Evolutionary conservation across 2,113 vertebrate genomes (phyloP), one percentile per base, ranked within the genome.

Genomic region (Platanista minor): DNA sequence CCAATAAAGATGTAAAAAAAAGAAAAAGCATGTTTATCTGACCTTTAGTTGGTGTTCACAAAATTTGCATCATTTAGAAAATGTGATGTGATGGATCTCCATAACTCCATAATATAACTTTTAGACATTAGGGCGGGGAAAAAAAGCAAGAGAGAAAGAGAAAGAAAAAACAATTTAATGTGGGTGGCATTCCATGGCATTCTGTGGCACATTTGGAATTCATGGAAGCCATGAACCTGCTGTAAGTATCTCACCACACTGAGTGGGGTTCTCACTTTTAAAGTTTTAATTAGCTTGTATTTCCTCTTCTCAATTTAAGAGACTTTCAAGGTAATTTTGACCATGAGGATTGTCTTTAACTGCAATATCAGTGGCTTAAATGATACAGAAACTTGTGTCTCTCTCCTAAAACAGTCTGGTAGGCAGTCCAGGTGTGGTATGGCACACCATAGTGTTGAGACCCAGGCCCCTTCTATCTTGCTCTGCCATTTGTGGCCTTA

Each of bases 141-240:
- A 62, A 41, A 59, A 54, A 46, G 18, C 14, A 18, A 39, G 15
- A 57, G 36, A 6, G n/a, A 33, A 12, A 46, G n/a, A 3, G 31
- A 18, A 29, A 17, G 33, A 43, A 29, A 12, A 61, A 33, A 21
- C 6, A 13, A 1, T 2, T 3, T 25, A 2, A 17, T 1, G 2
- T 20, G 72, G 14, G 41, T 14, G 52, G 15, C 33, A 1, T 36
- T 43, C 29, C 54, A 1, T 2, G 0, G 5, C 11, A 0, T 59
- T 25, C 29, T 0, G 0, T 1, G 2, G 11, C n/a, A 8, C 0
- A 12, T 17, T 29, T 33, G 66, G 25, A n/a, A 43, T 7, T 4
- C 49, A 15, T 15, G 67, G 29, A 36, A 29, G 31, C 13, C 21
- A 1, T 0, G 18, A 23, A 2, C 43, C 85, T 39, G 46, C 39